Percentiles rank a stretch among this genome's conserved stretches.
These are phyloP conservation scores for Brienomyrus longianalis DNA, from an alignment of 2,113 vertebrate species.

Conservation along the genomic window DNA sequence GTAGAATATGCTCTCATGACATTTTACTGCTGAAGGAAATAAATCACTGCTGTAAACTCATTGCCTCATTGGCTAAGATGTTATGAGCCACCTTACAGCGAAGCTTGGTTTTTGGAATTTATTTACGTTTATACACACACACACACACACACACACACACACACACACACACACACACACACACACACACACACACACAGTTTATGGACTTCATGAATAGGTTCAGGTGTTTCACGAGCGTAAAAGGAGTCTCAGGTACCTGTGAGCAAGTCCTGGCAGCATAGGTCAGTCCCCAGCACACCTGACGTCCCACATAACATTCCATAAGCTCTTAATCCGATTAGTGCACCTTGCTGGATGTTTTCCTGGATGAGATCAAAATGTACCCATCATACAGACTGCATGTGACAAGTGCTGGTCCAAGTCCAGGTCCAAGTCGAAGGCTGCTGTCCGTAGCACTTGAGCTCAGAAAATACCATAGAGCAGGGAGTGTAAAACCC, in stretches of 20 bases:
- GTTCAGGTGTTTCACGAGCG: neutral
- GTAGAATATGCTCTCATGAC: neutral
- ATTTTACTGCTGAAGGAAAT: neutral
- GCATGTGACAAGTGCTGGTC: neutral
- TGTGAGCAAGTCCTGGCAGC: neutral
- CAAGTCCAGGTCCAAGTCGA: neutral
- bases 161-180: neutral
- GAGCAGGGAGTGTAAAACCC: neutral
- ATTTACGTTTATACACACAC: neutral
- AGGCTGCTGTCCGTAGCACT: neutral
- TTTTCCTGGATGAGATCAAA: neutral
- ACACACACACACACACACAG: neutral
- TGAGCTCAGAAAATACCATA: neutral
- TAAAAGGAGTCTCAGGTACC: neutral
- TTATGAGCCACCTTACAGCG: neutral
- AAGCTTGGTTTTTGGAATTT: too few relatives aligned
- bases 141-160: neutral
- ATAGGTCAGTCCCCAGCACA: neutral
- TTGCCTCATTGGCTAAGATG: neutral
- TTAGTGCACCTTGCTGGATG: neutral
- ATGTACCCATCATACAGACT: slow-evolving; percentile 2
- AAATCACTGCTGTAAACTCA: neutral
- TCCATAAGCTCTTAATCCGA: slow-evolving; percentile 7
- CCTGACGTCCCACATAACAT: neutral
- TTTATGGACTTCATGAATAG: neutral